Percentiles rank a stretch among this genome's conserved stretches.
Conservation (phyloP, 2,888 invertebrate genomes). For the Azorinus chamasolen region DNA sequence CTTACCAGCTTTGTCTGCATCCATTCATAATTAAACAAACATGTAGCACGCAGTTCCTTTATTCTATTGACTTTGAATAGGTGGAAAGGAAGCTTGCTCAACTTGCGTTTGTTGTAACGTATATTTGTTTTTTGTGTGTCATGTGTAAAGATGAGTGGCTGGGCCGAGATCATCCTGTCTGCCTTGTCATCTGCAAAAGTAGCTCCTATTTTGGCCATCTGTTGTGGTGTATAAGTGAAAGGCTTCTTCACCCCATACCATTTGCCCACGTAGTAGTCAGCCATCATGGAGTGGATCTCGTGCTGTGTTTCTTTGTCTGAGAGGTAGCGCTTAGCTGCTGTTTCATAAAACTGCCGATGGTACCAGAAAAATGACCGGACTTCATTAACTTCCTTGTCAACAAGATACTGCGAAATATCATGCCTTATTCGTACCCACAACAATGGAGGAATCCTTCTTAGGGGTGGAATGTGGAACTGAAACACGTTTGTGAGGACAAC, state of each 20-base stretch:
- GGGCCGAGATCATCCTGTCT: conserved; percentile 80
- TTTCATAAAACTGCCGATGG: conserved; percentile 82
- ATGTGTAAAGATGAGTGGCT: conserved; percentile 77
- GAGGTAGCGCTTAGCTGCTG: conserved; percentile 74
- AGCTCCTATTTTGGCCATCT: conserved; percentile 68
- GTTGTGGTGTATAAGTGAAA: conserved; percentile 72
- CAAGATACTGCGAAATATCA: conserved; percentile 79
- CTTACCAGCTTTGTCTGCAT: conserved; percentile 97
- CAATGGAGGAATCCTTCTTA: conserved; percentile 80
- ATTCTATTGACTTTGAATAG: conserved; percentile 87
- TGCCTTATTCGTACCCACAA: conserved; percentile 79
- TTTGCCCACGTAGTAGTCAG: conserved; percentile 82
- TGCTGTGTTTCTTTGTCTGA: conserved; percentile 47
- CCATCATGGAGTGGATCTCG: conserved; percentile 79
- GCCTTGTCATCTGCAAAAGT: conserved; percentile 70
- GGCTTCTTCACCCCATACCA: conserved; percentile 82
- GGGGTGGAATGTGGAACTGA: conserved; percentile 80
- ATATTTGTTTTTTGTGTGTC: conserved; percentile 37
- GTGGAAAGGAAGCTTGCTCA: conserved; percentile 83
- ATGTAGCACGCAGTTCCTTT: conserved; percentile 95
- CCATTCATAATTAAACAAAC: conserved; percentile 98
- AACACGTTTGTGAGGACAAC: conserved; percentile 77
- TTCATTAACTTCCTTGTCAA: conserved; percentile 80
- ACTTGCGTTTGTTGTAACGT: conserved; percentile 82
- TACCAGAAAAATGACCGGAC: conserved; percentile 82